These are phyloP conservation scores for Drosophila nannoptera DNA, from an alignment of 1,140 invertebrate genomes.

Conservation along the genomic window DNA sequence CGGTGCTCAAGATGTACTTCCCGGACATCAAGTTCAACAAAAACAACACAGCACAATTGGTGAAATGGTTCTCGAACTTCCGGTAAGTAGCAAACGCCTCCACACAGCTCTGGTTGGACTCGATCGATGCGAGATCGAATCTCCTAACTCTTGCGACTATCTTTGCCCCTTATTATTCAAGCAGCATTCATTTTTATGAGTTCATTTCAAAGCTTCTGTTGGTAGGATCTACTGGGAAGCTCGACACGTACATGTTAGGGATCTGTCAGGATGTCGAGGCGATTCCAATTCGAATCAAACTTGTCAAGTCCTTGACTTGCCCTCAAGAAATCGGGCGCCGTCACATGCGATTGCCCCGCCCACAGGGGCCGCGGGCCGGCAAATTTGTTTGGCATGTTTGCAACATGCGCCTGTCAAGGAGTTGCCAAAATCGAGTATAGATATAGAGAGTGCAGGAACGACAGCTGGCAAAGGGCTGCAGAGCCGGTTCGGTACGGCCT, in stretches of 20 bases:
- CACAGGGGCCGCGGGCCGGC: too few relatives aligned
- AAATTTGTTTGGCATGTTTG: constrained; percentile 9
- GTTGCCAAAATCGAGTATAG: constrained; percentile 47
- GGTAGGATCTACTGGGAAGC: not conserved
- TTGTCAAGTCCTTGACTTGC: constrained; percentile 69
- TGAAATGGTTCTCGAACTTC: constrained; percentile 99
- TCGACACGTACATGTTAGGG: not conserved
- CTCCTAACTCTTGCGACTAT: not conserved
- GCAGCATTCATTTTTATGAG: constrained; percentile 73
- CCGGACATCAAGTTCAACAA: constrained; percentile 99
- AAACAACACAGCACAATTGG: constrained; percentile 99
- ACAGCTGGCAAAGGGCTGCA: constrained; percentile 39
- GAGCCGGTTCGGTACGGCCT: not conserved
- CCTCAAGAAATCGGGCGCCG: constrained; percentile 60
- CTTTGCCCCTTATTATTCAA: constrained; percentile 28
- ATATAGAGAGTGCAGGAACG: constrained; percentile 13
- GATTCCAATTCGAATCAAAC: constrained; percentile 25
- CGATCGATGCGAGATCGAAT: too few relatives aligned
- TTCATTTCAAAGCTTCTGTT: constrained; percentile 30
- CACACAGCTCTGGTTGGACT: too few relatives aligned
- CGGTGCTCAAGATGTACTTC: constrained; percentile 99
- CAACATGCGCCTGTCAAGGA: constrained; percentile 54
- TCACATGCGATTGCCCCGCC: too few relatives aligned
- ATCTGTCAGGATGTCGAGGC: constrained; percentile 20
- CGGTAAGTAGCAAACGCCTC: constrained; percentile 85